Conservation (phyloP, 2,888 invertebrate genomes). For the Acronicta aceris region DNA sequence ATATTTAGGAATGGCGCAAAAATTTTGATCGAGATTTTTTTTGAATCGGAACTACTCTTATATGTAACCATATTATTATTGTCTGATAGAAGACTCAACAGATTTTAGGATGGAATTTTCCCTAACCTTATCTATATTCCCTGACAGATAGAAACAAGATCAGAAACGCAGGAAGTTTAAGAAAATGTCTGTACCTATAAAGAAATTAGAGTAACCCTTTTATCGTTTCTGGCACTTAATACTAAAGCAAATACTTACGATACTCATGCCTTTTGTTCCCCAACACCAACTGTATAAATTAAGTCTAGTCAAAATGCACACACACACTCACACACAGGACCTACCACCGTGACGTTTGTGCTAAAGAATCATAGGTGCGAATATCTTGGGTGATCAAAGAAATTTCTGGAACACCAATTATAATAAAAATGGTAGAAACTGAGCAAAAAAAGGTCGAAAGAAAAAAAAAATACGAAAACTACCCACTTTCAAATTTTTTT, state of each 20-base stretch:
- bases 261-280: slow-evolving; percentile 75
- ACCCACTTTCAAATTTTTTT: neutral
- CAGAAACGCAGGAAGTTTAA: neutral
- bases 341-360: slow-evolving; percentile 79
- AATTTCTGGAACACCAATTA: neutral
- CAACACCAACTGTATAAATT: slow-evolving; percentile 83
- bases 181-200: neutral
- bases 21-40: no score
- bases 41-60: no score
- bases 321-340: slow-evolving; percentile 73
- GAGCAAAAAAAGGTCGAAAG: neutral
- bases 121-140: no score
- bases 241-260: slow-evolving; percentile 61
- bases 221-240: slow-evolving; percentile 37
- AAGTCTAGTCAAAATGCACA: slow-evolving; percentile 71
- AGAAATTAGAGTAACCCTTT: slow-evolving; percentile 46
- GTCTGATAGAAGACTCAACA: no score
- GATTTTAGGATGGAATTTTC: no score
- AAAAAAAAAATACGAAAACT: neutral
- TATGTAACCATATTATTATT: no score
- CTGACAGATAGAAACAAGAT: no score
- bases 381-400: neutral
- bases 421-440: neutral
- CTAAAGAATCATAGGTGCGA: slow-evolving; percentile 67
- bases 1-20: no score